Base-by-base conservation (phyloP, 1,140 invertebrate genomes). In the Drosophila fuyamai region DNA sequence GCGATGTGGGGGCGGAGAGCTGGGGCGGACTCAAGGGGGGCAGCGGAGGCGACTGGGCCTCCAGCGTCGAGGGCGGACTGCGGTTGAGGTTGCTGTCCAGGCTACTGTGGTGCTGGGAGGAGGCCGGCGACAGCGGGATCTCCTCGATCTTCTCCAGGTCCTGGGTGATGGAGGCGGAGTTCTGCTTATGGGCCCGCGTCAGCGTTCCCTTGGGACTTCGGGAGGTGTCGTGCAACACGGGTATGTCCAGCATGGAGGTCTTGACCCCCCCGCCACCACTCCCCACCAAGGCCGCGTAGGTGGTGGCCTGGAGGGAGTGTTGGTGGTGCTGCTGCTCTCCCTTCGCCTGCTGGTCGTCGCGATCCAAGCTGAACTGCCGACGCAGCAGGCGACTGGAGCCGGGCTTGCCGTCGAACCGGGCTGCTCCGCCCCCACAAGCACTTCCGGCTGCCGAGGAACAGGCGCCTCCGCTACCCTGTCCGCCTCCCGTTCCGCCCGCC, bases 101-200 rank as follows among this genome's bases (percentile, higher is more conserved):
- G 44, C 89, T 92, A 65, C 86, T 91, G 65, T 91, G 85, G 53
- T 92, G 88, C 40, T 91, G 86, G 38, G 84, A 90, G 18, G 90
- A 92, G 18, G 91, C 83, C 10, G 92, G 92, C n/a, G 92, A 92
- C 23, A 93, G 58, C 12, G 94, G 94, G 23, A 95, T 94, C 81
- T 96, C 95, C 88, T 96, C 95, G 75, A 96, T 96, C 77, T 95
- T 94, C 81, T 95, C 95, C 68, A 96, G 90, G 92, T 96, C 95
- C 65, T 94, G 94, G 4, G 95, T 95, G 23, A 95, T 95, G 9
- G 95, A 95, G 4, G 95, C 94, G 13, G 95, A 96, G 90, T 96
- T 96, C 82, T 96, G 95, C 76, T 96, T 96, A 86, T 94, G 95
- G 8, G 95, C 91, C 48, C 91, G 81, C 6, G 57, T 81, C 32